Base-by-base conservation (phyloP, 2,888 invertebrate genomes). In the Operophtera brumata region DNA sequence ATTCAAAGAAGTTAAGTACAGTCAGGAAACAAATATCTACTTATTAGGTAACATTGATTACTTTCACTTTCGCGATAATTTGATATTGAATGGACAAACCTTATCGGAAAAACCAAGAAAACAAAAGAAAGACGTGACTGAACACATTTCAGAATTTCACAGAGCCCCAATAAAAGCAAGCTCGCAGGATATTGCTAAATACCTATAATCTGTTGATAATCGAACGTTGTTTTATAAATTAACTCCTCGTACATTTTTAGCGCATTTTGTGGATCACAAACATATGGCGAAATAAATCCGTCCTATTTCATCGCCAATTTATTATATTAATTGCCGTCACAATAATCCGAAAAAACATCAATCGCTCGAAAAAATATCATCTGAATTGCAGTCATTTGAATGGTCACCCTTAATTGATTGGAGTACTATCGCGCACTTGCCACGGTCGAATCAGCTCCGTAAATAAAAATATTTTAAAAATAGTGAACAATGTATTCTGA, bases 181-280 rank as follows among this genome's bases (percentile, higher is more conserved):
- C 4, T 20, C 20, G 20, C 20, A 3, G 20, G 20, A 20, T 20
- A 20, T 20, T 20, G 20, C 20, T 20, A 20, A 3, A 20, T 20
- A 20, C 20, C 58, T 37, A 48, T 73, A 84, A 4, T 52, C 77
- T 73, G 2, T 62, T 69, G 50, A 60, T 80, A 82, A 12, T 84
- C 82, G 1, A 60, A 78, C 2, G 57, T 75, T 61, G 71, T 81
- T 4, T 73, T 66, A 53, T 70, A 73, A 20, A 67, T 42, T 26
- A 65, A 78, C 3, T 71, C 54, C 9, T 57, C 61, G 41, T 71
- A 78, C 7, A 75, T 32, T 1, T 44, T 39, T 0, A 59, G 64
- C 0, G 67, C 78, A 36, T 76, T 57, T 34, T 61, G 47, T 10
- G 78, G 44, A 49, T 74, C 55, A 35, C 67, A 77, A 32, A 68